Evolutionary conservation across 35 echinoderm and acorn worm genomes (phyloP).

Genomic region (Stichopus chloronotus): DNA sequence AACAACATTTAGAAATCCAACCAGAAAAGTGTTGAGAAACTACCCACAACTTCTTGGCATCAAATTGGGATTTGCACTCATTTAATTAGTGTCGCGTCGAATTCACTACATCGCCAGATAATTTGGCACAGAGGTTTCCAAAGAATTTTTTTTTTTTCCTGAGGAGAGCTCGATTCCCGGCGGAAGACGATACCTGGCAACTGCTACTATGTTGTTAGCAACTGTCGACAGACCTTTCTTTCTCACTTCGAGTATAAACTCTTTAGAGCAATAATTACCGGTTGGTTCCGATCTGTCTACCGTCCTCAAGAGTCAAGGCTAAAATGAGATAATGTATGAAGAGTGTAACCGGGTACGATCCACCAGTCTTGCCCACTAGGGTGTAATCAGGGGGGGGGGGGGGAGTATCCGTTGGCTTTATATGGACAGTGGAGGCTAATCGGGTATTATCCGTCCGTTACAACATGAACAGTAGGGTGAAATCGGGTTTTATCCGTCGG

Average conservation of each 20-base stretch:
- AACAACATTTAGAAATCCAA: too few relatives aligned
- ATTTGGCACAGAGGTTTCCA: neutral
- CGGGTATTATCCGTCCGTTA: too few relatives aligned
- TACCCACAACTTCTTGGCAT: neutral
- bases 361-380: too few relatives aligned
- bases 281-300: constrained; percentile 18
- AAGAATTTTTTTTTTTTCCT: neutral
- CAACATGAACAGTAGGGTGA: too few relatives aligned
- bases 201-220: constrained; percentile 1
- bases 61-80: neutral
- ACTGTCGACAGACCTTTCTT: constrained; percentile 22
- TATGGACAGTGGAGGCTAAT: too few relatives aligned
- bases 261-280: constrained; percentile 43
- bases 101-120: neutral
- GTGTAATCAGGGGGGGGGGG: too few relatives aligned
- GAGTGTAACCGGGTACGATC: too few relatives aligned
- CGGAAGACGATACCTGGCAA: constrained; percentile 29
- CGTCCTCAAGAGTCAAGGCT: neutral
- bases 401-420: too few relatives aligned
- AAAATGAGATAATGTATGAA: neutral
- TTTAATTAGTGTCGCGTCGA: neutral
- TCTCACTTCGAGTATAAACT: constrained; percentile 27
- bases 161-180: neutral
- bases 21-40: too few relatives aligned
- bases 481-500: too few relatives aligned